Evolutionary conservation across 1,140 invertebrate genomes (phyloP).

Genomic region (Cylas formicarius): DNA sequence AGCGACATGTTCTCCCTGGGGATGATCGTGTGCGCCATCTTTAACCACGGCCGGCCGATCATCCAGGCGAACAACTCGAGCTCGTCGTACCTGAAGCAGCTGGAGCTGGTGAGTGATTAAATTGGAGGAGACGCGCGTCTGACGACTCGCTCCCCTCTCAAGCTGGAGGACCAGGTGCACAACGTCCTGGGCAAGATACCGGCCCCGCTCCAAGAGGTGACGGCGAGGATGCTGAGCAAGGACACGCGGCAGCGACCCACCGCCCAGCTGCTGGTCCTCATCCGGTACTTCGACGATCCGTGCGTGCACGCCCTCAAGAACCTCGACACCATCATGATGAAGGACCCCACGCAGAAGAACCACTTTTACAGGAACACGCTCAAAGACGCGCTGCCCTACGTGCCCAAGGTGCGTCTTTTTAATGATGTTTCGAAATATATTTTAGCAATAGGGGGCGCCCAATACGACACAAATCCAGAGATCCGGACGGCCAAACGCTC

Average conservation of each 20-base stretch:
- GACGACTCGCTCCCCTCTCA: constrained; percentile 16
- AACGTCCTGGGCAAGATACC: constrained; percentile 73
- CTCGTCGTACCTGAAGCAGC: constrained; percentile 80
- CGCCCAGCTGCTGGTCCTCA: constrained; percentile 77
- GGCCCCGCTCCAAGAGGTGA: constrained; percentile 77
- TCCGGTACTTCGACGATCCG: constrained; percentile 82
- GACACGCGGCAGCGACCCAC: constrained; percentile 77
- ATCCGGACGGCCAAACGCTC: too few species aligned
- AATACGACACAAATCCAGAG: too few species aligned
- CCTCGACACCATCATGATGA: constrained; percentile 88
- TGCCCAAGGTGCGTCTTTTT: constrained; percentile 83
- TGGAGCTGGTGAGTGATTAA: constrained; percentile 72
- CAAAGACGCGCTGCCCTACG: constrained; percentile 77
- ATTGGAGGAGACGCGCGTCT: not conserved
- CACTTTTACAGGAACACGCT: constrained; percentile 84
- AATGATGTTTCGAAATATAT: too few species aligned
- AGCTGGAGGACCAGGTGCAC: constrained; percentile 75
- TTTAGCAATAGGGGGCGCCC: too few species aligned
- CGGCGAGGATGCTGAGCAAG: constrained; percentile 70
- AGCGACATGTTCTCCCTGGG: constrained; percentile 96
- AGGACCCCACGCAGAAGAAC: constrained; percentile 78
- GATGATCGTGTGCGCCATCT: constrained; percentile 85
- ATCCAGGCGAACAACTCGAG: constrained; percentile 84
- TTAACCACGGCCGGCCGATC: constrained; percentile 78
- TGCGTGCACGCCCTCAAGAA: constrained; percentile 84